Evolutionary conservation across 2,113 vertebrate species (phyloP).

Genomic region (Protobothrops mucrosquamatus): DNA sequence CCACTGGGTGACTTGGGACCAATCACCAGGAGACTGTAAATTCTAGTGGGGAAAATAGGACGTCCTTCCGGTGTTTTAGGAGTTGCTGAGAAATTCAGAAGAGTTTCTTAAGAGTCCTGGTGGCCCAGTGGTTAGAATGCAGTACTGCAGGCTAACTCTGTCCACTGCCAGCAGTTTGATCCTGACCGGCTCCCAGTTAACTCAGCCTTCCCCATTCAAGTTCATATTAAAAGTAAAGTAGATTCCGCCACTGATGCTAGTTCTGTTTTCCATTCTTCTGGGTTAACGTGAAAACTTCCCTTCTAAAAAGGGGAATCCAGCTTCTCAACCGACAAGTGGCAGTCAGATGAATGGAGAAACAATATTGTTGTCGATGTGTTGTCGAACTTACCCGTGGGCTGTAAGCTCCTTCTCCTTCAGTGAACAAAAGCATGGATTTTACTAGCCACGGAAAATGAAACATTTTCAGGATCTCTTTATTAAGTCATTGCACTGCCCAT

Average conservation of each 20-base stretch:
- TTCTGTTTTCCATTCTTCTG: neutral
- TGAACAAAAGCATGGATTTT: neutral
- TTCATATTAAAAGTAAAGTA: neutral
- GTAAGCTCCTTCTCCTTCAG: neutral
- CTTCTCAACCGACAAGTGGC: neutral
- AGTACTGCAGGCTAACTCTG: no score
- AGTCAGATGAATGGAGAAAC: neutral
- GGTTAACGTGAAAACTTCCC: neutral
- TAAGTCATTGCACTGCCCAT: neutral
- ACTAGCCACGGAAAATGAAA: neutral
- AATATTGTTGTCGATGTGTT: neutral
- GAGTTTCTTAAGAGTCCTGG: no score
- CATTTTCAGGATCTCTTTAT: neutral
- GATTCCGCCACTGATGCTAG: neutral
- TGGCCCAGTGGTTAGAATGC: no score
- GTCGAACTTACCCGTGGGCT: neutral
- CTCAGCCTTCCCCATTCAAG: neutral
- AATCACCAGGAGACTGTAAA: no score
- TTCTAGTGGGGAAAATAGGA: no score
- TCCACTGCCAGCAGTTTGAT: no score
- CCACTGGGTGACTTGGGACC: no score
- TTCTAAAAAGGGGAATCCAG: neutral
- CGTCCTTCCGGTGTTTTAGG: no score
- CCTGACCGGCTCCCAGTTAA: no score
- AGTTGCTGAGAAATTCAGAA: no score